Conservation (phyloP, 2,113 vertebrate species). For the Cyphotilapia sp. region DNA sequence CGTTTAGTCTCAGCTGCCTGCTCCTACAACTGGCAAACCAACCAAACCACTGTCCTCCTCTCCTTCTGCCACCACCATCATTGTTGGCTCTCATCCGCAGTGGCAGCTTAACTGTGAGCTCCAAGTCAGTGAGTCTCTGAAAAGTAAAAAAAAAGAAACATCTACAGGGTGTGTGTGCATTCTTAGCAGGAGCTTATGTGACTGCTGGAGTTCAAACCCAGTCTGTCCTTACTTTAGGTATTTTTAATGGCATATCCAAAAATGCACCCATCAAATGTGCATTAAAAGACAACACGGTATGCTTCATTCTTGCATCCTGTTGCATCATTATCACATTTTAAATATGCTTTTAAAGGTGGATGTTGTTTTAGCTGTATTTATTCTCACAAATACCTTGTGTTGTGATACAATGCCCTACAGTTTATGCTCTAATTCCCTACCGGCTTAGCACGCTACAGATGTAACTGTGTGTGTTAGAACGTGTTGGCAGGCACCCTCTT, state of each 20-base stretch:
- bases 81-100: neutral
- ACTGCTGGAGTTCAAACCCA: neutral
- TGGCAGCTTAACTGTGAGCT: slow-evolving; percentile 9
- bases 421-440: slow-evolving; percentile 34
- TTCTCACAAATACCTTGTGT: slow-evolving; percentile 40
- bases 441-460: slow-evolving; percentile 32
- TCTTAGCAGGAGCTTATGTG: neutral
- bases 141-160: neutral
- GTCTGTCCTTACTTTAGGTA: neutral
- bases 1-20: slow-evolving; percentile 57
- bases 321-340: neutral
- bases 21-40: slow-evolving; percentile 55
- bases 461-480: slow-evolving; percentile 33
- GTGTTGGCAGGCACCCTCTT: slow-evolving; percentile 41
- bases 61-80: slow-evolving; percentile 29
- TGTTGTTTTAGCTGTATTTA: slow-evolving; percentile 16
- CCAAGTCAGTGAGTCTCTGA: neutral
- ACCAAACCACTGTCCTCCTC: slow-evolving; percentile 41
- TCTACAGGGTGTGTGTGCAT: neutral
- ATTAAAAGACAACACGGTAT: neutral
- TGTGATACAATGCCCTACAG: slow-evolving; percentile 41
- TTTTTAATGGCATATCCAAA: neutral
- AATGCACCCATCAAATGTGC: neutral
- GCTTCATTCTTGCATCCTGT: neutral
- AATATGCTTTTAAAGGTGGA: slow-evolving; percentile 2